A percentile compares a stretch with the other conserved stretches of the same genome.
Evolutionary conservation across 2,888 invertebrate species (phyloP).

Genomic region (Teleogryllus oceanicus): DNA sequence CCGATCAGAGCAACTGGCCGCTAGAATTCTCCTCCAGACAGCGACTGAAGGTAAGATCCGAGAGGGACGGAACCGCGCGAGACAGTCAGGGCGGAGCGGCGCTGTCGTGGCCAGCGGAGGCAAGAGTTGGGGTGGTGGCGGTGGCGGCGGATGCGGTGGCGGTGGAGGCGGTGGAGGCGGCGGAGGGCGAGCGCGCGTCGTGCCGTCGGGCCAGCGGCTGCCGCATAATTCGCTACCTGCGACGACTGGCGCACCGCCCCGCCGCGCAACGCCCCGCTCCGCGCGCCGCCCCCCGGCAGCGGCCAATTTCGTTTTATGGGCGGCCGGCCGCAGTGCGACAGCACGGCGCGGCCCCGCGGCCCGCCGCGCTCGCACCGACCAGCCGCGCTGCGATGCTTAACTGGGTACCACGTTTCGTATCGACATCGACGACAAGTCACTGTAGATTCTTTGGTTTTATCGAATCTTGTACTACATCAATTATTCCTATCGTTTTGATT

Average conservation of each 20-base stretch:
- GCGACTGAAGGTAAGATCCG: too few species aligned
- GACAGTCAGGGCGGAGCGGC: neutral
- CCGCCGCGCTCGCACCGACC: too few species aligned
- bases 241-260: neutral
- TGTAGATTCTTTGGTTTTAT: too few species aligned
- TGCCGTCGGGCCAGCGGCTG: neutral
- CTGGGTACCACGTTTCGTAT: too few species aligned
- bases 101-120: neutral
- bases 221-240: neutral
- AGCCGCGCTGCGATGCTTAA: too few species aligned
- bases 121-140: neutral
- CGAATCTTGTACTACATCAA: too few species aligned
- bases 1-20: too few species aligned
- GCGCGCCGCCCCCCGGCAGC: neutral
- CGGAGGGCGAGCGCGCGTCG: neutral
- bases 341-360: neutral
- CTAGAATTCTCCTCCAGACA: too few species aligned
- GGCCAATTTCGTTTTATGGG: neutral
- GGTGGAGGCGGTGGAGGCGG: neutral
- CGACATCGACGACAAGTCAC: too few species aligned
- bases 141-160: neutral
- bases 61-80: neutral
- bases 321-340: conserved; percentile 6
- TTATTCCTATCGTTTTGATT: too few species aligned
- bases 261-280: neutral